Conservation (phyloP, 35 echinoderm and acorn worm species). For the Lytechinus pictus region DNA sequence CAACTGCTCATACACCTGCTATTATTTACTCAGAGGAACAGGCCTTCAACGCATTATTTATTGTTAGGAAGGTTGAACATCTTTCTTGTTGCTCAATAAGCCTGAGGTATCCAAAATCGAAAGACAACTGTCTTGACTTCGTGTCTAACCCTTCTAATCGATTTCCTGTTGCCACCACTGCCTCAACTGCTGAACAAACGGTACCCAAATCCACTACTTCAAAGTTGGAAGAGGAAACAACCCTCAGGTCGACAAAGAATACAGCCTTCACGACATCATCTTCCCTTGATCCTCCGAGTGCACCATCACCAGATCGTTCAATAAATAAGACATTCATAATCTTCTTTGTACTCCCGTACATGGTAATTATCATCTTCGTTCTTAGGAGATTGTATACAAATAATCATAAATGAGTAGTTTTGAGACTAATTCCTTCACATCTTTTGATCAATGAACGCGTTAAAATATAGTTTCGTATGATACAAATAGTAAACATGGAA, state of each 20-base stretch:
- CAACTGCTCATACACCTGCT: not conserved
- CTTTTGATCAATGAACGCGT: not conserved
- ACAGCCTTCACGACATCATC: not conserved
- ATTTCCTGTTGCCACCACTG: not conserved
- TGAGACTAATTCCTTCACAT: not conserved
- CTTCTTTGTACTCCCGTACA: not conserved
- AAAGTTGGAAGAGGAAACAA: too few species aligned
- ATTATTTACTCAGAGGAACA: not conserved
- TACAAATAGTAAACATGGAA: not conserved
- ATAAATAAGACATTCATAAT: not conserved
- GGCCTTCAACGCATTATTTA: not conserved
- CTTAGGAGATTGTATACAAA: not conserved
- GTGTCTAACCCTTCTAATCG: not conserved
- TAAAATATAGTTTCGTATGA: not conserved
- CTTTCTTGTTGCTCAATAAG: not conserved
- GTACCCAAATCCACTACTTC: too few species aligned
- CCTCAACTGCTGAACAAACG: too few species aligned
- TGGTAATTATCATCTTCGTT: not conserved
- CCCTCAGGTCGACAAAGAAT: not conserved
- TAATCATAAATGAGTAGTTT: not conserved
- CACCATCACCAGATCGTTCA: not conserved
- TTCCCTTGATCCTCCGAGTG: not conserved
- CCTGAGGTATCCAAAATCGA: not conserved
- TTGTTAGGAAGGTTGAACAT: not conserved
- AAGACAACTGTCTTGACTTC: not conserved